These are phyloP conservation scores for Pentamera pediparva DNA, from an alignment of 53 echinoderm and acorn worm species.

Conservation along the genomic window DNA sequence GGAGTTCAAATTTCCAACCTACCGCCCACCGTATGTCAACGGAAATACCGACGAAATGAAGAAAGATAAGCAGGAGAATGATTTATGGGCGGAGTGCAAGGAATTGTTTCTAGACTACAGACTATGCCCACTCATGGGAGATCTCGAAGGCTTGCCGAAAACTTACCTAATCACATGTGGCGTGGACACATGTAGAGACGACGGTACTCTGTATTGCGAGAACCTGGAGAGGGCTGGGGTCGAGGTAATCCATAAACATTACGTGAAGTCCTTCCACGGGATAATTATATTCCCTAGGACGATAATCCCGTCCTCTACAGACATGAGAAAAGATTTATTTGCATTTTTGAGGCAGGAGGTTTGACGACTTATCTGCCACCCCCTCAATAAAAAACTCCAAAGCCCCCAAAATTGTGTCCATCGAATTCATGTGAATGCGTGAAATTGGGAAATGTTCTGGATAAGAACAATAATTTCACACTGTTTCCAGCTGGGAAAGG, in stretches of 20 bases:
- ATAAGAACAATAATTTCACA: too few relatives aligned
- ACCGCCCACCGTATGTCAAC: neutral
- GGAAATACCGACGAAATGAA: neutral
- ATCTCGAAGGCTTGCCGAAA: constrained; percentile 7
- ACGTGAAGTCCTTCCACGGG: neutral
- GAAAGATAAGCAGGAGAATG: neutral
- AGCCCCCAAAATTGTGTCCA: too few relatives aligned
- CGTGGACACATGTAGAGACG: constrained; percentile 9
- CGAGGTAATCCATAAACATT: constrained; percentile 4
- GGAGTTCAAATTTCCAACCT: constrained; percentile 35
- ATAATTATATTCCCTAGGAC: neutral
- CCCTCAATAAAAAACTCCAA: too few relatives aligned
- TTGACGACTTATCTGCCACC: too few relatives aligned
- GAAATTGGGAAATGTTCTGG: too few relatives aligned
- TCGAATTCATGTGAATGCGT: too few relatives aligned
- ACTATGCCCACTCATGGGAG: constrained; percentile 37
- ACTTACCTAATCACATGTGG: constrained; percentile 23
- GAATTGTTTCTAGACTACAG: constrained; percentile 49
- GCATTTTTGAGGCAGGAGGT: neutral
- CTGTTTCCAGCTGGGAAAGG: too few relatives aligned
- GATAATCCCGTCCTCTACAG: neutral
- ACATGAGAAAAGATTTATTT: constrained; percentile 9
- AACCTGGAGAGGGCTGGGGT: constrained; percentile 1
- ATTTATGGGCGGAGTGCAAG: constrained; percentile 24
- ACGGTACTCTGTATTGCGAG: constrained; percentile 1